A percentile compares a stretch with the other conserved stretches of the same genome.
phyloP scores from a whole-genome alignment of 2,888 invertebrate genomes.

The Drosophila phalerata region DNA sequence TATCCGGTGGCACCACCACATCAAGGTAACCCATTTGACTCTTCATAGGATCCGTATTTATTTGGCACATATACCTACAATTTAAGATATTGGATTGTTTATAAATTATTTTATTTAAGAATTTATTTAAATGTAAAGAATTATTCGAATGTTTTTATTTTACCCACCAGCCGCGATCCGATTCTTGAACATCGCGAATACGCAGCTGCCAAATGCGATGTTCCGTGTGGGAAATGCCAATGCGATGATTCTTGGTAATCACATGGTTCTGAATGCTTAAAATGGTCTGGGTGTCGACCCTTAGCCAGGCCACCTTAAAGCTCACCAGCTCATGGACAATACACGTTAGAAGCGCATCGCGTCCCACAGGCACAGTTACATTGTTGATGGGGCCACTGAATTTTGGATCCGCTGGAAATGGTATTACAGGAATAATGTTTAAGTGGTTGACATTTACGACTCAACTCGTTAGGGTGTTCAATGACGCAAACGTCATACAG shows the following conservation, averaged over 20 bases:
- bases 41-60: constrained; percentile 97
- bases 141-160: background rate
- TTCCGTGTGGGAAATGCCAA: constrained; percentile 93
- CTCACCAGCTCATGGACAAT: constrained; percentile 92
- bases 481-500: constrained; percentile 39
- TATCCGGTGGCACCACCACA: constrained; percentile 95
- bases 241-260: constrained; percentile 94
- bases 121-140: no score
- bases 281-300: constrained; percentile 96
- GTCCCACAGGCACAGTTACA: constrained; percentile 93
- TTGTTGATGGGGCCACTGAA: constrained; percentile 93
- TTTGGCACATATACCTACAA: constrained; percentile 93
- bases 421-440: constrained; percentile 4
- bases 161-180: constrained; percentile 90
- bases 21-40: constrained; percentile 94
- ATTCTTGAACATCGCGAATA: constrained; percentile 92
- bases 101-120: background rate
- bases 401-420: constrained; percentile 90
- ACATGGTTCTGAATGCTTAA: constrained; percentile 95
- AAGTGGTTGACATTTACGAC: constrained; percentile 58
- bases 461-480: constrained; percentile 50
- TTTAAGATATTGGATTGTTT: background rate
- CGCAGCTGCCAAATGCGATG: constrained; percentile 95
- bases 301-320: constrained; percentile 96
- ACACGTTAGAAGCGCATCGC: constrained; percentile 93